phyloP scores from a whole-genome alignment of 2,113 vertebrate genomes.

The Chaenocephalus aceratus region DNA sequence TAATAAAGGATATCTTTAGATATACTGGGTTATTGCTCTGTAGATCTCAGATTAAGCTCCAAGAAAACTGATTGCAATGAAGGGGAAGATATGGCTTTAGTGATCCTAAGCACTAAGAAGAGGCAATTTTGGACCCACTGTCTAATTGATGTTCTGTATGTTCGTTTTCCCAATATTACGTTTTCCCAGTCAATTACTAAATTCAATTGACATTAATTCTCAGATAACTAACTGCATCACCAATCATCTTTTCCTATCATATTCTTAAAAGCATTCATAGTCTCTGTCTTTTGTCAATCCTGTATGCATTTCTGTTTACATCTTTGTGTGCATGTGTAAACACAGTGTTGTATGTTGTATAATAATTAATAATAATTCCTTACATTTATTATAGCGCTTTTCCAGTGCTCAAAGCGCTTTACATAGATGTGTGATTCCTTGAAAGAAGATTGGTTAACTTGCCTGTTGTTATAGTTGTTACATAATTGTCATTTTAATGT shows the following conservation, averaged over 20 bases:
- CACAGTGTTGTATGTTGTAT: background rate
- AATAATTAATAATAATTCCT: too few species aligned
- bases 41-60: background rate
- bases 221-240: background rate
- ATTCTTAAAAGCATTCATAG: background rate
- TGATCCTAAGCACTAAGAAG: background rate
- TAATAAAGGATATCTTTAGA: background rate
- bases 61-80: background rate
- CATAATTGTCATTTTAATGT: background rate
- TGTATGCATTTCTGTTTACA: background rate
- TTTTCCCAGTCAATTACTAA: background rate
- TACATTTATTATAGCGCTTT: too few species aligned
- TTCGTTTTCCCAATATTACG: too few species aligned
- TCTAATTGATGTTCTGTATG: background rate
- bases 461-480: background rate
- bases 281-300: background rate
- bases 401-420: too few species aligned
- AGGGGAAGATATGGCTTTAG: slow-evolving; percentile 8
- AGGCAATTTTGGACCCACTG: background rate
- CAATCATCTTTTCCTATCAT: background rate
- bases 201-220: background rate
- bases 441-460: background rate
- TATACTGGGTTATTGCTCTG: background rate
- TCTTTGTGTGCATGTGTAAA: slow-evolving; percentile 7
- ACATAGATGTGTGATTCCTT: background rate